Evolutionary conservation across 1,140 invertebrate genomes (phyloP).

Genomic region (Aphidius ervi): DNA sequence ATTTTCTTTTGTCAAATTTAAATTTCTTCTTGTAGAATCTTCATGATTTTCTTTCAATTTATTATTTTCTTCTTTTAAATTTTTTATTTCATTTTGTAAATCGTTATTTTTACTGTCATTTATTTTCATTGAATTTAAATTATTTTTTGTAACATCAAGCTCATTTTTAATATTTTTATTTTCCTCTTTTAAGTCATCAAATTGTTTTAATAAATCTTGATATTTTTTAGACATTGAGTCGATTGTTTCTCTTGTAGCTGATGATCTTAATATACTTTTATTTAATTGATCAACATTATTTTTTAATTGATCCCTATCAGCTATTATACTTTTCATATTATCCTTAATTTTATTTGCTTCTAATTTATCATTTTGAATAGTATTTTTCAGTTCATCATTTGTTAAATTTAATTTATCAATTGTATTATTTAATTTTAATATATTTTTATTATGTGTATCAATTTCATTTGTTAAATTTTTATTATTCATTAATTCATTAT

Average conservation of each 20-base stretch:
- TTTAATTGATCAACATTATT: constrained; percentile 11
- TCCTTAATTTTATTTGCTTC: constrained; percentile 15
- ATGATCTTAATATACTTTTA: not conserved
- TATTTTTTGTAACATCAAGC: no score
- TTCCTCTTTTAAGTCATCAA: not conserved
- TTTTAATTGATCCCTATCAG: constrained; percentile 15
- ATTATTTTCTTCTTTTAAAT: no score
- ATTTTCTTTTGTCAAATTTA: no score
- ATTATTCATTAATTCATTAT: constrained; percentile 4
- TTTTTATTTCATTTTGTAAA: no score
- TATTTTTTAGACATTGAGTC: not conserved
- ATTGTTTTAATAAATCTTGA: not conserved
- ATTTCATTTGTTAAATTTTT: constrained; percentile 18
- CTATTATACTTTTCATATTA: constrained; percentile 4
- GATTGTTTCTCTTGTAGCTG: not conserved
- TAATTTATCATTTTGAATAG: not conserved
- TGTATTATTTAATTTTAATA: constrained; percentile 17
- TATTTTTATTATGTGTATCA: constrained; percentile 17
- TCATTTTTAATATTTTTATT: no score
- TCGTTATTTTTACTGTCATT: no score
- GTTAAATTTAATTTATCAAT: constrained; percentile 15
- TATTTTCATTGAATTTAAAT: no score
- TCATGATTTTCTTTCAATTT: no score
- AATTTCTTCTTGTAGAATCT: no score
- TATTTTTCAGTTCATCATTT: constrained; percentile 12